Base-by-base conservation (phyloP, 1,140 invertebrate species). In the Pachypeltis micranthus region DNA sequence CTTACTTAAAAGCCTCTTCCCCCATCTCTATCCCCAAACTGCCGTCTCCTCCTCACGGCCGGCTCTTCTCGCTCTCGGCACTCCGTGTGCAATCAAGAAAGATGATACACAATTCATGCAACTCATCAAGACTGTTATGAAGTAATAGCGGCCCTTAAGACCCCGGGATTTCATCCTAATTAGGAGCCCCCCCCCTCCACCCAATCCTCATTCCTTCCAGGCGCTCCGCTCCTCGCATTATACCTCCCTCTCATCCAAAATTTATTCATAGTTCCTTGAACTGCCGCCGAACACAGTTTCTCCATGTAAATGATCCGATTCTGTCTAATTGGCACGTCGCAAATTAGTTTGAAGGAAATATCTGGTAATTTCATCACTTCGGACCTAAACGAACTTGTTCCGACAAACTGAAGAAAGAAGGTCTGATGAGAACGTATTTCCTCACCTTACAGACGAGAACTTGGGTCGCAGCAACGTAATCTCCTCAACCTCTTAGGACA, bases 31-130 rank as follows among this genome's bases (percentile, higher is more conserved):
- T 19, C 28, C 57, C 26, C 28, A 10, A 3, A 12, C 27, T 10
- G 3, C 57, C 57, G 27, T 28, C 24, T 12, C 1, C 57, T 28
- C 14, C n/a, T 28, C 26, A 14, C 57, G 7, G 27, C 3, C 21
- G 16, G 54, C 16, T 19, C 54, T 56, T 56, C 26, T 25, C 54
- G 54, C 54, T 25, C 54, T 25, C 3, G 25, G 2, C 54, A 10
- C 57, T 27, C 28, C 57, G 57, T 59, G 31, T 59, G 57, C 57
- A 59, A 59, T 59, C 57, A 59, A 59, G 57, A 59, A 59, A 59
- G 57, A 59, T 59, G 57, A 59, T 59, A 59, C 57, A 59, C 57
- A 59, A 59, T 59, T 59, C 57, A 59, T 59, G 57, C 57, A 31
- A 29, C 57, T 59, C 57, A 59, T 59, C 57, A 59, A 59, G 57